Evolutionary conservation across 2,888 invertebrate species (phyloP), one percentile per base, ranked within the genome.

Genomic region (Stramonita haemastoma): DNA sequence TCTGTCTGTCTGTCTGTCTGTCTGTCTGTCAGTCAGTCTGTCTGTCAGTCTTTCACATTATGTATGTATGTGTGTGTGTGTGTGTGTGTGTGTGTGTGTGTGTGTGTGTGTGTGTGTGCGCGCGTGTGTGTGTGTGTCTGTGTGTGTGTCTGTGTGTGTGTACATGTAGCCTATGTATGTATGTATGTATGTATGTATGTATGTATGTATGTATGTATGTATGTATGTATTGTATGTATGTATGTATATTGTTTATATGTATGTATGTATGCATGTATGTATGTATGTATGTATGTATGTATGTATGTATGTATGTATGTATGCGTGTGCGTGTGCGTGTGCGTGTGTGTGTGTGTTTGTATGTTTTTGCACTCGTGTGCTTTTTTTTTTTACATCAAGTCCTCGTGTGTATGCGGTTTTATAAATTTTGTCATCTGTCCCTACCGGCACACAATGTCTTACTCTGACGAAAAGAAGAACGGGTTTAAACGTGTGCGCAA

Each of bases 271-370:
- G 86, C 60, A 57, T 86, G 60, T 60, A 60, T 86, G 29, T 86
- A 60, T 86, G 86, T 60, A 86, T 60, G 66, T 85, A 46, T 85
- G 36, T 85, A 46, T 85, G 36, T 85, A 46, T 85, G 36, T 36
- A n/a, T 85, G 36, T 85, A n/a, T 85, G 85, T 85, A 46, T 85
- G 46, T 46, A 85, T 85, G 85, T 85, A 34, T 85, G 85, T 85
- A 17, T 85, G 22, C 34, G 17, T 85, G 36, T 85, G 17, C 17
- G 66, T 86, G 22, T 86, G 60, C 60, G 17, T 86, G n/a, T 86
- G 29, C 60, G 60, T 86, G 2, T 86, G 86, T 86, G 17, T 86
- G 86, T 86, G 29, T 86, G 66, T 60, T 6, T 86, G 86, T 86
- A 22, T 86, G 60, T 86, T 1, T 86, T 4, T 66, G 26, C 26